Evolutionary conservation across 2,797 vertebrate species (phyloP).

Genomic region (Avahi laniger): DNA sequence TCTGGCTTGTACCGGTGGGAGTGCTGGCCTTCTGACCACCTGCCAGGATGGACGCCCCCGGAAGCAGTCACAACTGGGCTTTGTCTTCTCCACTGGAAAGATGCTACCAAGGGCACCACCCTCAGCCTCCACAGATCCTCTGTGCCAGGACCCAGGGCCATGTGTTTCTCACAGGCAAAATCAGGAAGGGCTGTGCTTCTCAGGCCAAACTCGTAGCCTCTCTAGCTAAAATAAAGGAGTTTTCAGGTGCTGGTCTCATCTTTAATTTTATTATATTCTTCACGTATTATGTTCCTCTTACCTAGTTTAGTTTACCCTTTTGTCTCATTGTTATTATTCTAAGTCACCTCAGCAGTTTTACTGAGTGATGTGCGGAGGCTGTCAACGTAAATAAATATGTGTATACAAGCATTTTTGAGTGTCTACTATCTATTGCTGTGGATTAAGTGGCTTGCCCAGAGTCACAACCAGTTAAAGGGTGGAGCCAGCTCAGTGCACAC

Average conservation of each 20-base stretch:
- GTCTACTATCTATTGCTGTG: not conserved
- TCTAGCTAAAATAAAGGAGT: not conserved
- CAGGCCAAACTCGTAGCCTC: no score
- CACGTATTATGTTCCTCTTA: not conserved
- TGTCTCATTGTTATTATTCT: not conserved
- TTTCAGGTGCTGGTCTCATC: not conserved
- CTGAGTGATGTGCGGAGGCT: not conserved
- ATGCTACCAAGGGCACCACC: fast-evolving
- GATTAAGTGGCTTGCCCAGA: no score
- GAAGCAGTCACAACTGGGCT: fast-evolving
- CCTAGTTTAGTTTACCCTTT: not conserved
- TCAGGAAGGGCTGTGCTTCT: not conserved
- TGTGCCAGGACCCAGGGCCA: fast-evolving
- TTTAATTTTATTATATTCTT: not conserved
- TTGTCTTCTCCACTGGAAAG: not conserved
- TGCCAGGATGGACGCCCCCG: not conserved
- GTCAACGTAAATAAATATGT: not conserved
- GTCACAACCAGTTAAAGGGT: not conserved
- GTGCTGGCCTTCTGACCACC: not conserved
- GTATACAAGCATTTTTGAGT: fast-evolving
- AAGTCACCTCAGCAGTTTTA: not conserved
- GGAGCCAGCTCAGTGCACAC: not conserved
- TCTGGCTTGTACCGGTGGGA: no score
- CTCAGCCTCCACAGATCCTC: not conserved
- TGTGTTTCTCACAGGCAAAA: not conserved